Evolutionary conservation across 2,113 vertebrate species (phyloP).

Genomic region (Hyla sarda): DNA sequence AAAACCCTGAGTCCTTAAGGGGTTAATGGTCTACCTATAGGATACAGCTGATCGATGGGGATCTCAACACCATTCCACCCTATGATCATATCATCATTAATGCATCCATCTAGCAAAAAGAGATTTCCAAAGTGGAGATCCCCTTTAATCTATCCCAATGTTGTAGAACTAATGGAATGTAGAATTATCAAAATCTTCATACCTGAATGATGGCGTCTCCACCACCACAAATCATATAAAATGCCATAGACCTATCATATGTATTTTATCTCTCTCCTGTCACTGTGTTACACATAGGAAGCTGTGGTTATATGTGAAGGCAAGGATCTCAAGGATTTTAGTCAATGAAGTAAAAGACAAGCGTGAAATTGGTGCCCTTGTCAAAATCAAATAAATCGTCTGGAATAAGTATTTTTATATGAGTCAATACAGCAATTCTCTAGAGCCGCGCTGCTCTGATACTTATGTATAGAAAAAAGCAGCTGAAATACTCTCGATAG

Average conservation of each 20-base stretch:
- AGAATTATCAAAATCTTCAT: neutral
- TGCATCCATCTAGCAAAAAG: too few species aligned
- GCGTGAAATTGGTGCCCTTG: slow-evolving; percentile 44
- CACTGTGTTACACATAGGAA: slow-evolving; percentile 9
- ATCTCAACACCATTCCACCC: too few species aligned
- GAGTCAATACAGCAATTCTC: slow-evolving; percentile 28
- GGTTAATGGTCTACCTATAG: too few species aligned
- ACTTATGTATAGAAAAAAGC: neutral
- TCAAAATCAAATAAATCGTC: slow-evolving; percentile 37
- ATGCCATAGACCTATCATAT: neutral
- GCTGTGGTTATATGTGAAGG: slow-evolving; percentile 17
- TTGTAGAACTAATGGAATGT: neutral
- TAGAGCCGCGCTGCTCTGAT: slow-evolving; percentile 4
- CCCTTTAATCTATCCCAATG: too few species aligned
- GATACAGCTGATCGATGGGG: too few species aligned
- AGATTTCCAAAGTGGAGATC: too few species aligned
- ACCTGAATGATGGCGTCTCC: neutral
- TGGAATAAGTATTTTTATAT: slow-evolving; percentile 38
- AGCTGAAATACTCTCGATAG: neutral
- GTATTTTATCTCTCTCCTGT: slow-evolving; percentile 22
- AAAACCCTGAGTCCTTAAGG: too few species aligned
- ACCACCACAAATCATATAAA: neutral
- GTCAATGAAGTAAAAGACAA: slow-evolving; percentile 24
- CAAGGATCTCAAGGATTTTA: slow-evolving; percentile 35
- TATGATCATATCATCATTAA: too few species aligned